These are phyloP conservation scores for Psittacula echo DNA, from an alignment of 2,797 vertebrate genomes.

Conservation along the genomic window DNA sequence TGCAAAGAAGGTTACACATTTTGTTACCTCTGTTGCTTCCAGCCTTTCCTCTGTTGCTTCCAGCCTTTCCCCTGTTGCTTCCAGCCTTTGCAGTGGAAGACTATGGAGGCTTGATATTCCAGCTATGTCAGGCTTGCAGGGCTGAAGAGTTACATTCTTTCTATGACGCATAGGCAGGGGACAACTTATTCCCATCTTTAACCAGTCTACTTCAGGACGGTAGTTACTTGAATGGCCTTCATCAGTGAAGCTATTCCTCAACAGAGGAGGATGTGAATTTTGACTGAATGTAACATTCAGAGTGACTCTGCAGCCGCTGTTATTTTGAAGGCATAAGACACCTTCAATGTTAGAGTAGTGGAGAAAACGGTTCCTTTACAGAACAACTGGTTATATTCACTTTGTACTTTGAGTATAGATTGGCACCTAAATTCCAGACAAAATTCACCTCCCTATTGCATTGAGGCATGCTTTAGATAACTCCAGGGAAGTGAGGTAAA, in stretches of 20 bases:
- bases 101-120: background rate
- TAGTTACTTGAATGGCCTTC: background rate
- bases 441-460: background rate
- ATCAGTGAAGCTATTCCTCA: background rate
- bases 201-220: background rate
- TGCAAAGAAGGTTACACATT: background rate
- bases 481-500: background rate
- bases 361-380: background rate
- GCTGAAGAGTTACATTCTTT: background rate
- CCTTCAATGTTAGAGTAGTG: background rate
- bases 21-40: constrained; percentile 26
- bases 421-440: background rate
- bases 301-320: background rate
- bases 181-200: constrained; percentile 8
- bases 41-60: background rate
- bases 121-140: background rate
- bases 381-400: background rate
- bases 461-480: background rate
- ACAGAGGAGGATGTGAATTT: background rate
- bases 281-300: constrained; percentile 1
- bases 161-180: background rate
- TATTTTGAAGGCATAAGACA: constrained; percentile 13
- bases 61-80: background rate
- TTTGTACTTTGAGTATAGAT: background rate
- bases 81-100: background rate